A percentile compares a stretch with the other conserved stretches of the same genome.
These are phyloP conservation scores for Pipra filicauda DNA, from an alignment of 2,113 vertebrate species.

Conservation along the genomic window DNA sequence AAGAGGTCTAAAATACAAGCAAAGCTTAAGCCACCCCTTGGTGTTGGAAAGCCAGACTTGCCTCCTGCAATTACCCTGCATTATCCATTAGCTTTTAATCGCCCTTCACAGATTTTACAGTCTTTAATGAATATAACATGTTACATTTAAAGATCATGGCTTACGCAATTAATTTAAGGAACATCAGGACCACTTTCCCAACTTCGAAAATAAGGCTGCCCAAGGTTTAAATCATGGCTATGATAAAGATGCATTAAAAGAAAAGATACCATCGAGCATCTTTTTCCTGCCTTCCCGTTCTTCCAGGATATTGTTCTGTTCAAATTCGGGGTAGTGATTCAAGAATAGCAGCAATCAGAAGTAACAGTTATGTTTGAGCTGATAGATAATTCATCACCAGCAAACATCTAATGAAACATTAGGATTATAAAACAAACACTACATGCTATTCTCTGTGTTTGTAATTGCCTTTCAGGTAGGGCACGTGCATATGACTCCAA, in stretches of 20 bases:
- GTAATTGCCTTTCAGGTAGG: slow-evolving; percentile 5
- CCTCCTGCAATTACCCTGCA: background rate
- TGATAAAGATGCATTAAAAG: background rate
- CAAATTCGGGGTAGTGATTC: background rate
- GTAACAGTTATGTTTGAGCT: slow-evolving; percentile 14
- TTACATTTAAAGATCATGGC: background rate
- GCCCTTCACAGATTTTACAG: background rate
- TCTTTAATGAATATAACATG: background rate
- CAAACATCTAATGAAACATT: slow-evolving; percentile 33
- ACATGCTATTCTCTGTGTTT: background rate
- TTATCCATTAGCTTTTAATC: background rate
- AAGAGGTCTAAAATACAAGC: background rate
- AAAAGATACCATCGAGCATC: background rate
- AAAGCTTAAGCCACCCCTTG: background rate
- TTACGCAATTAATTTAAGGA: background rate
- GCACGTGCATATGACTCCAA: background rate
- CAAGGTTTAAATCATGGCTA: background rate
- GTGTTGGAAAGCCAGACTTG: background rate
- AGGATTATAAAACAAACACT: slow-evolving; percentile 17
- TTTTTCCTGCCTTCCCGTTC: background rate
- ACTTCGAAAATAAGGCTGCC: background rate
- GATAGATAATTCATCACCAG: slow-evolving; percentile 24
- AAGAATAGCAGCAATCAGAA: background rate
- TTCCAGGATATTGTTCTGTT: background rate
- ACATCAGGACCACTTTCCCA: background rate